Conservation (phyloP, 2,113 vertebrate genomes). For the Gymnarchus niloticus region DNA sequence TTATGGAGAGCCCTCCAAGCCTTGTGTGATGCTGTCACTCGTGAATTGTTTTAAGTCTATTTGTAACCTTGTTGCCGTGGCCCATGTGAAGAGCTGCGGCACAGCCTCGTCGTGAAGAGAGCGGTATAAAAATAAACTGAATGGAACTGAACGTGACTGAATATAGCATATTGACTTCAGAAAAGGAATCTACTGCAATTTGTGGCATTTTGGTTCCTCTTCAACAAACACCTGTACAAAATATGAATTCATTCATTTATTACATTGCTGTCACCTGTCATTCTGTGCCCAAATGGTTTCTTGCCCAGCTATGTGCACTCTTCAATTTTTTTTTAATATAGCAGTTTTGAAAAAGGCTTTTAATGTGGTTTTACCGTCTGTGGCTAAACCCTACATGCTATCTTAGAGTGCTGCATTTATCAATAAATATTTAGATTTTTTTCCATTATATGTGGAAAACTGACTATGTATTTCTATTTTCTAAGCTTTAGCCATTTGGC, state of each 20-base stretch:
- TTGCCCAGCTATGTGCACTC: not conserved
- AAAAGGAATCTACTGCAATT: not conserved
- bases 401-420: not conserved
- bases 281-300: not conserved
- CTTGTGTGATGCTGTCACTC: not conserved
- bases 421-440: not conserved
- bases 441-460: not conserved
- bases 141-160: not conserved
- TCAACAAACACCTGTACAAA: slow-evolving; percentile 8
- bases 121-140: slow-evolving; percentile 4
- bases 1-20: not conserved
- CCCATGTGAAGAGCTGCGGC: not conserved
- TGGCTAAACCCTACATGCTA: not conserved
- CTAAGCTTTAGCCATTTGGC: not conserved
- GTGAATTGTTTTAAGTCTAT: not conserved
- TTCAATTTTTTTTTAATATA: not conserved
- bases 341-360: not conserved
- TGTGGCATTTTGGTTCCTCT: not conserved
- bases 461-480: not conserved
- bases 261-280: not conserved
- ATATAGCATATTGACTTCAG: not conserved
- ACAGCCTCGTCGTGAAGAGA: not conserved
- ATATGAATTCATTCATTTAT: not conserved
- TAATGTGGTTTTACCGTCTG: not conserved
- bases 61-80: not conserved